phyloP scores from a whole-genome alignment of 2,113 vertebrate genomes.

The Tenebrosternarchus preto region DNA sequence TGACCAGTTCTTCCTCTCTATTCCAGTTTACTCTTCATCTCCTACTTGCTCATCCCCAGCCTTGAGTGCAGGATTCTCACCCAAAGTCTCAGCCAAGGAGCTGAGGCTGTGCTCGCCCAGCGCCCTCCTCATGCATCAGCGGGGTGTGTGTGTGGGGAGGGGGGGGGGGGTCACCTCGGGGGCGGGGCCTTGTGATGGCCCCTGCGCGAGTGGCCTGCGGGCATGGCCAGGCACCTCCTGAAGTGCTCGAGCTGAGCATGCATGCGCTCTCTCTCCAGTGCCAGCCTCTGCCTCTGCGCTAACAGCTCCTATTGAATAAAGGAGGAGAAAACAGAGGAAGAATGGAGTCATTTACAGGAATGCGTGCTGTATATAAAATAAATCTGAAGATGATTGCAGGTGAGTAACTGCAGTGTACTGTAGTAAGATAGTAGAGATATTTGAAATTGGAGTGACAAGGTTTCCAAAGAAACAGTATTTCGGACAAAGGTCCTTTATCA shows the following conservation, averaged over 20 bases:
- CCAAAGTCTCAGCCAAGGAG: conserved; percentile 7
- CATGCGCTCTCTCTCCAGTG: conserved; percentile 89
- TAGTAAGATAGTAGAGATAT: too few species aligned
- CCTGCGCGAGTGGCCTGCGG: conserved; percentile 88
- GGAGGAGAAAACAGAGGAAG: not conserved
- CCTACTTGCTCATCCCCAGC: not conserved
- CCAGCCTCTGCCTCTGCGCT: conserved; percentile 93
- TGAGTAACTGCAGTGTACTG: too few species aligned
- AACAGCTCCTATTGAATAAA: conserved; percentile 81
- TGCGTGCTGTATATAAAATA: not conserved
- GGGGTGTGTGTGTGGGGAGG: not conserved
- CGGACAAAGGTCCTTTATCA: too few species aligned
- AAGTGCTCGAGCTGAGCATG: conserved; percentile 98
- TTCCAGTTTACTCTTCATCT: conserved; percentile 16
- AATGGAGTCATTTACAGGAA: not conserved
- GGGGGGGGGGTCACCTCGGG: conserved; percentile 93
- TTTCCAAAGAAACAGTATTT: too few species aligned
- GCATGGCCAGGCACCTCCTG: conserved; percentile 96
- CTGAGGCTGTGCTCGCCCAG: conserved; percentile 17
- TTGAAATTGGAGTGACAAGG: too few species aligned
- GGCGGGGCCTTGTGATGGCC: conserved; percentile 93
- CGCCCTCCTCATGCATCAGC: not conserved
- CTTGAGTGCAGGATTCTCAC: conserved; percentile 4
- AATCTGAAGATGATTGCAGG: too few species aligned
- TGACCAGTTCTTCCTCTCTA: not conserved